Evolutionary conservation across 2,113 vertebrate genomes (phyloP), one percentile per base, ranked within the genome.

Genomic region (Aldabrachelys gigantea): DNA sequence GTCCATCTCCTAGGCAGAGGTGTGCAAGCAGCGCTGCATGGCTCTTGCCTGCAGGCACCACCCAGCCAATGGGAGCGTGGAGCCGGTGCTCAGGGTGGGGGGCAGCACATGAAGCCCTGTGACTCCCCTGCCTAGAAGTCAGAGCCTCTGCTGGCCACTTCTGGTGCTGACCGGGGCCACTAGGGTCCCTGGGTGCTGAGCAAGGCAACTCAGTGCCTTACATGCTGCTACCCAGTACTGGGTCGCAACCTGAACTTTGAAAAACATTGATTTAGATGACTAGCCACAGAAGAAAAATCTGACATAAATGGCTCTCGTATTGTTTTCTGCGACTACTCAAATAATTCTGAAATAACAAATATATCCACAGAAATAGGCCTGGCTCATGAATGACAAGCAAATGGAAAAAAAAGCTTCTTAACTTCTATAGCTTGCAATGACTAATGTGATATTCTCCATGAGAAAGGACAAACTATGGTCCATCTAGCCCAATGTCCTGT

Each of bases 51-150:
- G 8, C 53, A 54, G 53, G 21, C 21, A 54, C 53, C 1, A 1
- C 53, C 53, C 21, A 2, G 21, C 53, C 21, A 54, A 54, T 54
- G 21, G 53, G 53, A 54, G 21, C 21, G 21, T 54, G 21, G 53
- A 54, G 53, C 53, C 21, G 21, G 21, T 9, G 21, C 53, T 54
- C 8, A 3, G 53, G 53, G 21, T 1, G 8, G 21, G 53, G 53
- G 7, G 21, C 53, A 54, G 53, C 1, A 0, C 0, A 8, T 16
- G 53, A 8, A 54, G 21, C 53, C 21, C 53, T 22, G 53, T 22
- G 21, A 8, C 21, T 8, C 53, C 53, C 53, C 53, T 22, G 19
- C 53, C 53, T 54, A 54, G 53, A 54, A 54, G 53, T 8, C 21
- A 1, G 53, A 54, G 3, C 53, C 8, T 1, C 53, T 54, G 53